Conservation (phyloP, 1,140 invertebrate species). For the Oppia nitens region DNA sequence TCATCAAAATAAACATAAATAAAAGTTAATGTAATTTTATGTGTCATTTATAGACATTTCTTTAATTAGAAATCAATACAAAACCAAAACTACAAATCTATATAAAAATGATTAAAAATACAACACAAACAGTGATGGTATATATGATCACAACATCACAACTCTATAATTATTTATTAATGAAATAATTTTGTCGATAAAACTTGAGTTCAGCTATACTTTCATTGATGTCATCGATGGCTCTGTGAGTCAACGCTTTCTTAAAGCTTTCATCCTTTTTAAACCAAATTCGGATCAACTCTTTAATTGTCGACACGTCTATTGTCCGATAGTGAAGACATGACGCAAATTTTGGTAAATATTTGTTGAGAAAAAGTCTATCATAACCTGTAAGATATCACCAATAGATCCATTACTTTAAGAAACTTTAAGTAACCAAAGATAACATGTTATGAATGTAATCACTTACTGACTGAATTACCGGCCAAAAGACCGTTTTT, state of each 20-base stretch:
- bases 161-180: conserved; percentile 1
- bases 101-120: no score
- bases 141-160: no score
- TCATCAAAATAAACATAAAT: no score
- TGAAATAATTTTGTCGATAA: conserved; percentile 43
- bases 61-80: no score
- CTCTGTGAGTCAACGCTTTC: conserved; percentile 51
- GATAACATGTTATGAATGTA: background rate
- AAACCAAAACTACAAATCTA: no score
- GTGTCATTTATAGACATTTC: no score
- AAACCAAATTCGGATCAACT: conserved; percentile 58
- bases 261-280: conserved; percentile 36
- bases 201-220: conserved; percentile 64
- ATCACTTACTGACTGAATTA: conserved; percentile 49
- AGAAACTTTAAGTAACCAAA: background rate
- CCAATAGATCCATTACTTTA: background rate
- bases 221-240: conserved; percentile 65
- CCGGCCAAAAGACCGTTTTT: conserved; percentile 49
- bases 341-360: conserved; percentile 51
- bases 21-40: no score
- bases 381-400: conserved; percentile 44
- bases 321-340: conserved; percentile 84
- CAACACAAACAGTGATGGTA: no score
- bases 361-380: conserved; percentile 51
- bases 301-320: conserved; percentile 80